Evolutionary conservation across 2,888 invertebrate genomes (phyloP).

Genomic region (Alsophila aescularia): DNA sequence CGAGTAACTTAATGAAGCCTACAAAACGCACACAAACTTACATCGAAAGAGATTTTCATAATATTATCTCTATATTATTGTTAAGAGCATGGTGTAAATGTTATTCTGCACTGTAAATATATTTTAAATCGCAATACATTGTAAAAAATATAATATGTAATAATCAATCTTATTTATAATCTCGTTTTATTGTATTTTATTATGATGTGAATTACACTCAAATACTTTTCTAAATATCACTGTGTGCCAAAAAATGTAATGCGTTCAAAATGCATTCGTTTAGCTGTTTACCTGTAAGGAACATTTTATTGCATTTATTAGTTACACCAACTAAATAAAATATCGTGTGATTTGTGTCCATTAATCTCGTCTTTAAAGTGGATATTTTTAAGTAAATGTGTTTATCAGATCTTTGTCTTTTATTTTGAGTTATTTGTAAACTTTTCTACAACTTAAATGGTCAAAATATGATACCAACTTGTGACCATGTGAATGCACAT

Average conservation of each 20-base stretch:
- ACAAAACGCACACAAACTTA: constrained; percentile 36
- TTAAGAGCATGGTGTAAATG: constrained; percentile 8
- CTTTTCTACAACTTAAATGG: too few relatives aligned
- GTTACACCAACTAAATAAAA: constrained; percentile 3
- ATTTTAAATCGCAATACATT: not conserved
- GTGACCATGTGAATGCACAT: too few relatives aligned
- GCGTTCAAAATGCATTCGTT: constrained; percentile 16
- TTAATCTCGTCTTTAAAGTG: constrained; percentile 13
- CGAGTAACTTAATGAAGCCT: constrained; percentile 1
- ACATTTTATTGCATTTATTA: constrained; percentile 22
- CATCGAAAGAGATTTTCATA: constrained; percentile 39
- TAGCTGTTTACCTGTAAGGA: constrained; percentile 8
- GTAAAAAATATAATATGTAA: not conserved
- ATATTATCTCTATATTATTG: not conserved
- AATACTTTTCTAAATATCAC: constrained; percentile 11
- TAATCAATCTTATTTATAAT: not conserved
- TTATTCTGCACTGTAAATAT: constrained; percentile 34
- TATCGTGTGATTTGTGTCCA: constrained; percentile 13
- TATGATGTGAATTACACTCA: constrained; percentile 4
- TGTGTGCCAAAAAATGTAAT: constrained; percentile 22
- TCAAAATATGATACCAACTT: too few relatives aligned
- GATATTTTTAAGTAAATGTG: constrained; percentile 18
- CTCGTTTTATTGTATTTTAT: not conserved
- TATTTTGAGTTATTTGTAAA: not conserved
- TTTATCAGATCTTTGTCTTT: not conserved